Percentiles rank a stretch among this genome's conserved stretches.
Conservation (phyloP, 2,113 vertebrate genomes). For the Plestiodon gilberti region DNA sequence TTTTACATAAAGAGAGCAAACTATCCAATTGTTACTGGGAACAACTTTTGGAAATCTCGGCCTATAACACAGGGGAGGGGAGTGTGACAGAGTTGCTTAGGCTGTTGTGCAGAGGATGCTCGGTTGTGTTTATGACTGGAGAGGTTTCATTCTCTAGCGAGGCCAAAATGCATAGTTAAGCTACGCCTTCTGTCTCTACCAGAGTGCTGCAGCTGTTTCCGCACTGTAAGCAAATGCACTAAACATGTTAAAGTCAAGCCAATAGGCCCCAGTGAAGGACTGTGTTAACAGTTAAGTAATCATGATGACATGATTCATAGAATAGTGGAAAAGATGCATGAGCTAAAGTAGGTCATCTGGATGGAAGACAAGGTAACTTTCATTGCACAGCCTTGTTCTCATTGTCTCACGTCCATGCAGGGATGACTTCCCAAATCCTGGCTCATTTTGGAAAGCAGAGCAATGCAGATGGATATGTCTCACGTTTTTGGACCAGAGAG, state of each 20-base stretch:
- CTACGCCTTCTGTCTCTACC: fast-evolving
- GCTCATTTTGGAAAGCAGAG: background rate
- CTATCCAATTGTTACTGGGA: constrained; percentile 56
- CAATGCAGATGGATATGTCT: background rate
- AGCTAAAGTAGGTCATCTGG: background rate
- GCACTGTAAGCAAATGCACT: background rate
- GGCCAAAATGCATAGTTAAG: background rate
- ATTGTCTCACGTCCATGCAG: background rate
- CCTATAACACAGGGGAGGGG: constrained; percentile 31
- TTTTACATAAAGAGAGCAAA: constrained; percentile 64
- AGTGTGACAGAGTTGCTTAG: background rate
- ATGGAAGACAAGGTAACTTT: background rate
- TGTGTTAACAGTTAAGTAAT: background rate
- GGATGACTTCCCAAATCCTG: background rate
- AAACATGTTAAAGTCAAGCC: background rate
- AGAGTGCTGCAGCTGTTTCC: fast-evolving
- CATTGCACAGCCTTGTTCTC: fast-evolving
- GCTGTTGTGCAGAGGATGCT: background rate
- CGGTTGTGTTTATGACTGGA: background rate
- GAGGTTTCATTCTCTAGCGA: background rate
- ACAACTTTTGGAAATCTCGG: constrained; percentile 55
- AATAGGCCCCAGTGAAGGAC: background rate
- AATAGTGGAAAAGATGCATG: no score
- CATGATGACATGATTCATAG: background rate
- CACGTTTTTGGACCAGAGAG: background rate